Base-by-base conservation (phyloP, 2,113 vertebrate species). In the Natator depressus region DNA sequence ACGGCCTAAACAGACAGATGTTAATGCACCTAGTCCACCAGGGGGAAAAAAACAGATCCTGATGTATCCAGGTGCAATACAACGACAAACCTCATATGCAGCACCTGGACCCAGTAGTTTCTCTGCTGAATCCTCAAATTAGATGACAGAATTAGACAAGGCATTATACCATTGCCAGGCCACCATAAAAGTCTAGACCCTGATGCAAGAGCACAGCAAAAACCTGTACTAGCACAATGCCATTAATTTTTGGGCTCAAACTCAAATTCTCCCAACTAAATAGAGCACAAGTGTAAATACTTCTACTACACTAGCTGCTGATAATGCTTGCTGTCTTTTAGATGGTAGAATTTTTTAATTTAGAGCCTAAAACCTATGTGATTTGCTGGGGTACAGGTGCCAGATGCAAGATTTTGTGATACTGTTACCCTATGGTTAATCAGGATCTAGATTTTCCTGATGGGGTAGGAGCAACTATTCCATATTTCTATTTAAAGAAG, bases 291-390 rank as follows among this genome's bases (percentile, higher is more conserved):
- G 38, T 79, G 17, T 35, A 75, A 14, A 6, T 78, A 31, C 72
- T 80, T 0, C 38, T 85, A 0, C 80, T 85, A 14, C 14, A 22
- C 9, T 10, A 87, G 13, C 50, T 47, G 47, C 38, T 53, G 84
- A 0, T 0, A 0, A 54, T 0, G 0, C 10, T 9, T 85, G n/a
- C 3, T 31, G 38, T 7, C 51, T 38, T 84, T 46, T 72, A 46
- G 0, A 47, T 82, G 14, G 11, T 55, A 84, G 49, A 75, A 10
- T 57, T 59, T 85, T 46, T 83, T 49, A 54, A 2, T 55, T 83
- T 89, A 78, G 17, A 91, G 22, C 11, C 8, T 24, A 53, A 72
- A 42, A 11, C 54, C 38, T 49, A 4, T 13, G 76, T 65, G 88
- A 7, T 47, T 51, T 49, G 6, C 17, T 8, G n/a, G n/a, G 17